These are phyloP conservation scores for Pocillopora damicornis DNA, from an alignment of 64 coral and sea anemone genomes.

Conservation along the genomic window DNA sequence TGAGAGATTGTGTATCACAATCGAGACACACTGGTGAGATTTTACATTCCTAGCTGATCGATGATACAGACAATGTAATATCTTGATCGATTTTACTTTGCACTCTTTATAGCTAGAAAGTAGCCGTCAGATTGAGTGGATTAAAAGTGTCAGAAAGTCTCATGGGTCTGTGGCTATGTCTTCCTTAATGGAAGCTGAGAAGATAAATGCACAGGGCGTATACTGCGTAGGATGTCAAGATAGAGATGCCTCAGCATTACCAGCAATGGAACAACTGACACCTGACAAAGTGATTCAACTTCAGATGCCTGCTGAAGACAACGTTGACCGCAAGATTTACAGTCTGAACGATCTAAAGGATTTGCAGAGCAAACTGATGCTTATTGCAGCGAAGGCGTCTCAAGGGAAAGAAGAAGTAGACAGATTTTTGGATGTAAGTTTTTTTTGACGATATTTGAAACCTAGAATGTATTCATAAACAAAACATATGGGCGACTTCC, in stretches of 20 bases:
- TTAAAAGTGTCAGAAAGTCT: slow-evolving; percentile 73
- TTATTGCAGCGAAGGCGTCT: slow-evolving; percentile 57
- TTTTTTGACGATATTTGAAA: no score
- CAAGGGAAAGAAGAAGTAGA: slow-evolving; percentile 50
- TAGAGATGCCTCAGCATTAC: neutral
- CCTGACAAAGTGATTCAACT: slow-evolving; percentile 4
- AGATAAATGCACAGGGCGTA: slow-evolving; percentile 54
- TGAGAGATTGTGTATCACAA: no score
- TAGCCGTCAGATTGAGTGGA: slow-evolving; percentile 71
- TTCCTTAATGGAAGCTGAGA: slow-evolving; percentile 53
- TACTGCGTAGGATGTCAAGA: slow-evolving; percentile 41
- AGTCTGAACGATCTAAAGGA: slow-evolving; percentile 46
- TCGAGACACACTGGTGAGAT: no score
- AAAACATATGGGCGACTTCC: no score
- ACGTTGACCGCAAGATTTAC: neutral
- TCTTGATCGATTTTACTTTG: neutral
- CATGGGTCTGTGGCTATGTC: slow-evolving; percentile 88
- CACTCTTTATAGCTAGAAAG: slow-evolving; percentile 47
- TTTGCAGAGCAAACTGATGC: slow-evolving; percentile 65
- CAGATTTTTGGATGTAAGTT: slow-evolving; percentile 51
- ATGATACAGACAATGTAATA: no score
- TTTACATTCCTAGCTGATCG: no score
- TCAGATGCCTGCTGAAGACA: neutral
- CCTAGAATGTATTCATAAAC: no score
- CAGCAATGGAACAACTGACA: neutral